Conservation (phyloP, 1,140 invertebrate genomes). For the Lepidurus couesii region DNA sequence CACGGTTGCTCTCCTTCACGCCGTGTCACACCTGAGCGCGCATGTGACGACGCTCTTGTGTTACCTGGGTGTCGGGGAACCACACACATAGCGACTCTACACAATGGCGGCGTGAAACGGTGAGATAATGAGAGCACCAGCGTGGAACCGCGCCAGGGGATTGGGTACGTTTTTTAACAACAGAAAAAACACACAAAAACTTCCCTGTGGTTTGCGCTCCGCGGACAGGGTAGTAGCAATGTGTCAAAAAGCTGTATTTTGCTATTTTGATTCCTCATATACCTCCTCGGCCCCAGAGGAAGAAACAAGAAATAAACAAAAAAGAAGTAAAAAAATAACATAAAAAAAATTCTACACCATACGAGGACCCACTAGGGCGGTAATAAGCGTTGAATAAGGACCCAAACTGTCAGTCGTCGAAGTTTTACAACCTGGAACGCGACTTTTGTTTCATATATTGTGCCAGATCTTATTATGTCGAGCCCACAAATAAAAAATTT, state of each 20-base stretch:
- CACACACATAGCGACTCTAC: slow-evolving; percentile 1
- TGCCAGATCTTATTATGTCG: background rate
- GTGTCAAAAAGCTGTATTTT: slow-evolving; percentile 3
- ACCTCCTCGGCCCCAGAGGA: background rate
- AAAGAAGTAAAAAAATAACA: no score
- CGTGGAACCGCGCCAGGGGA: slow-evolving; percentile 20
- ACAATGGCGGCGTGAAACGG: slow-evolving; percentile 12
- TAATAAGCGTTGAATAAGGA: background rate
- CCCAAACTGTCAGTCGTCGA: background rate
- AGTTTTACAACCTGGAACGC: background rate
- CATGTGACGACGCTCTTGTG: background rate
- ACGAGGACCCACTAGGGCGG: slow-evolving; percentile 8
- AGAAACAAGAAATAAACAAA: background rate
- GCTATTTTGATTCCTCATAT: background rate
- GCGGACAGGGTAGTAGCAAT: background rate
- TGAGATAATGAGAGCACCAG: slow-evolving; percentile 13
- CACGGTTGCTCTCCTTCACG: background rate
- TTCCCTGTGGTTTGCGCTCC: slow-evolving; percentile 16
- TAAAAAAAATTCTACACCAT: background rate
- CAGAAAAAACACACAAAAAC: background rate
- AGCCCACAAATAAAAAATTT: background rate
- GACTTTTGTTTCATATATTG: background rate
- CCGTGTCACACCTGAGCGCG: slow-evolving; percentile 12
- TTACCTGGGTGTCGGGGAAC: slow-evolving; percentile 17
- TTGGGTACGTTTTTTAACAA: background rate